Percentiles rank a stretch among this genome's conserved stretches.
phyloP scores from a whole-genome alignment of 2,888 invertebrate species.

The Achlya flavicornis region DNA sequence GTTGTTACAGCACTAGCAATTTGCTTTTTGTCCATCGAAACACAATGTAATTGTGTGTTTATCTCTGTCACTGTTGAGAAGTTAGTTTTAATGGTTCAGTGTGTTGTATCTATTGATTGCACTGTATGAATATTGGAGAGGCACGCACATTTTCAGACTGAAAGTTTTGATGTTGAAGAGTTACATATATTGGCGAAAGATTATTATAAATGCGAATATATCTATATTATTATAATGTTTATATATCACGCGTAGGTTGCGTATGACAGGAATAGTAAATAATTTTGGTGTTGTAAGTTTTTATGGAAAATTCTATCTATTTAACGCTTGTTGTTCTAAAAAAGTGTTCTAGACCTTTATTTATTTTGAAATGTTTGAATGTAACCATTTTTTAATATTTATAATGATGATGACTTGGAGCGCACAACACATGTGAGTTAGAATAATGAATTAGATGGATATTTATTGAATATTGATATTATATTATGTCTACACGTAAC shows the following conservation, averaged over 20 bases:
- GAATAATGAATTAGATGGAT: conserved; percentile 57
- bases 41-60: conserved; percentile 19
- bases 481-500: conserved; percentile 44
- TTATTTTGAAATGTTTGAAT: conserved; percentile 39
- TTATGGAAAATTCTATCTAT: conserved; percentile 20
- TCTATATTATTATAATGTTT: conserved; percentile 3
- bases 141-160: conserved; percentile 50
- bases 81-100: conserved; percentile 8
- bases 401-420: conserved; percentile 69
- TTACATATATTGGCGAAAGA: conserved; percentile 2
- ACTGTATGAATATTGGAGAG: conserved; percentile 17
- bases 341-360: conserved; percentile 14
- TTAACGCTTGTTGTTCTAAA: conserved; percentile 27
- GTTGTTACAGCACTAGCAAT: conserved; percentile 29
- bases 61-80: neutral
- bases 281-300: conserved; percentile 23
- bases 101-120: conserved; percentile 10
- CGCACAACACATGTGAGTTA: conserved; percentile 81
- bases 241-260: conserved; percentile 1
- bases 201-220: conserved; percentile 7
- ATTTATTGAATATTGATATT: conserved; percentile 60
- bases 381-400: conserved; percentile 58
- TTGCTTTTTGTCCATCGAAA: conserved; percentile 23
- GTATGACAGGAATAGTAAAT: conserved; percentile 8
- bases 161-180: conserved; percentile 33